Evolutionary conservation across 2,797 vertebrate genomes (phyloP), one percentile per base, ranked within the genome.

Genomic region (Phoebastria nigripes): DNA sequence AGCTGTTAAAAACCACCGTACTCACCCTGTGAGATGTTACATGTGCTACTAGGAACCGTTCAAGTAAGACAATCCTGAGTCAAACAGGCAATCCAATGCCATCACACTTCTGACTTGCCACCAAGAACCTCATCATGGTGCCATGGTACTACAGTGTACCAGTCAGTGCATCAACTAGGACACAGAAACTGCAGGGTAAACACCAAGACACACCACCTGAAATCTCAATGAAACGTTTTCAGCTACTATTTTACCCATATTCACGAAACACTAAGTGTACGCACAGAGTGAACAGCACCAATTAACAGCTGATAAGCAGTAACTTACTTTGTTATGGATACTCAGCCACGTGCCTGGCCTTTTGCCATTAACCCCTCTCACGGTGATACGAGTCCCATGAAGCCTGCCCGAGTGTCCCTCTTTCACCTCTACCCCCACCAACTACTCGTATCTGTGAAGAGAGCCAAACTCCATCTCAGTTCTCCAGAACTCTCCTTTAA

Each of bases 231-330:
- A 5, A 0, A 0, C 0, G 11, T 7, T 28, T 22, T 15, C 42
- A 61, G 35, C 21, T 44, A 3, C 55, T 15, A 21, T 0, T 35
- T 2, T 5, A 47, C 3, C 35, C 70, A 7, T 3, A 1, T 2
- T n/a, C 46, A 28, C 3, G 0, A 11, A 42, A 31, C 35, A 16
- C 6, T 0, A 8, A 2, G 29, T 2, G 0, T 0, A 21, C 0
- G 2, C 72, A 20, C 18, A 62, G 62, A 39, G 42, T 15, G 71
- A 74, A 13, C 35, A 42, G 82, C 89, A 28, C 52, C 29, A 10
- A 2, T 2, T 26, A 29, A 1, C n/a, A 74, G 66, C 56, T 49
- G 47, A 41, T 13, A 22, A 71, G 39, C 70, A 79, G 0, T 9
- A 11, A n/a, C 19, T 37, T 1, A 51, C 5, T 47, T 49, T 20